These are phyloP conservation scores for Cepaea hortensis DNA, from an alignment of 2,888 invertebrate species.

Conservation along the genomic window DNA sequence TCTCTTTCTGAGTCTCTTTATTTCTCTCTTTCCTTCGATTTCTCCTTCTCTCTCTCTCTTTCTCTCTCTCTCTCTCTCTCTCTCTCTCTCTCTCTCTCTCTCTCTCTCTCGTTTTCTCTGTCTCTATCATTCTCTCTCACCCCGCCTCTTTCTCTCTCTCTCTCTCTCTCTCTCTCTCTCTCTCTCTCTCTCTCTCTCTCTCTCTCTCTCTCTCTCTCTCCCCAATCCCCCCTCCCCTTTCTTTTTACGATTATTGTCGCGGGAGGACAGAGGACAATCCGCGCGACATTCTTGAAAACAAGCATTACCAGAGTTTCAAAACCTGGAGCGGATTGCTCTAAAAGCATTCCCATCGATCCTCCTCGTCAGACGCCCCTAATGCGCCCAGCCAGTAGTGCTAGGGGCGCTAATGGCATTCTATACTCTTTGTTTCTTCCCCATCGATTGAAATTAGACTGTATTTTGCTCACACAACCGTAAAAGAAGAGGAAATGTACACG, in stretches of 20 bases:
- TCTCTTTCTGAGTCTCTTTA: too few relatives aligned
- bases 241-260: too few relatives aligned
- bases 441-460: slow-evolving; percentile 44
- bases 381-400: slow-evolving; percentile 14
- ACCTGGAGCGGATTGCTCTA: slow-evolving; percentile 26
- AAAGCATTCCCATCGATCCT: slow-evolving; percentile 44
- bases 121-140: too few relatives aligned
- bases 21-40: too few relatives aligned
- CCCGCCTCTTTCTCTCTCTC: slow-evolving; percentile 21
- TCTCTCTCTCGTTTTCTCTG: slow-evolving; percentile 19
- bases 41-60: too few relatives aligned
- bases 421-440: slow-evolving; percentile 42
- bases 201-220: slow-evolving; percentile 42
- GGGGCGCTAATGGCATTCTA: slow-evolving; percentile 41
- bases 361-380: slow-evolving; percentile 20
- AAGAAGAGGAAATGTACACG: slow-evolving; percentile 24
- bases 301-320: slow-evolving; percentile 24
- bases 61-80: too few relatives aligned
- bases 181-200: slow-evolving; percentile 36
- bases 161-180: slow-evolving; percentile 37
- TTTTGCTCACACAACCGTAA: slow-evolving; percentile 20
- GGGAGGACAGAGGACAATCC: background rate
- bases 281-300: slow-evolving; percentile 23
- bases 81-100: background rate
- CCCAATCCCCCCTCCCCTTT: too few relatives aligned